Evolutionary conservation across 2,797 vertebrate genomes (phyloP), one percentile per base, ranked within the genome.

Genomic region (Novumbra hubbsi): DNA sequence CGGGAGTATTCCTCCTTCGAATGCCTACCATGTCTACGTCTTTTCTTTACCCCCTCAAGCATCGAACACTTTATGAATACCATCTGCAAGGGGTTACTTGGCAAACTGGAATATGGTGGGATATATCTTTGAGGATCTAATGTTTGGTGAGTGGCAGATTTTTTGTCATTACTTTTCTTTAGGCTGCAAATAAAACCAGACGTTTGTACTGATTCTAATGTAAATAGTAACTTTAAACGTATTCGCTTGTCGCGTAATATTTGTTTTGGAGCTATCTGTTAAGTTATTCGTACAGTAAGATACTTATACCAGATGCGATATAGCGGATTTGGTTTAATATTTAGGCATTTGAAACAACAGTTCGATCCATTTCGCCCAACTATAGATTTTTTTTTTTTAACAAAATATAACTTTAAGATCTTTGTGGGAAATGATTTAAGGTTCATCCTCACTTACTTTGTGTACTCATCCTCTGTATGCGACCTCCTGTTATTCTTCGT

Each of bases 21-120:
- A 80, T 85, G 88, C 72, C 68, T 75, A 73, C 71, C 66, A 76
- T 78, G 70, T 83, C 85, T 79, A 76, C 81, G 80, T 86, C 84
- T 86, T 50, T 76, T 72, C 77, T 79, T 81, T 65, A 48, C 80
- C 76, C 79, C 69, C 55, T 15, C 76, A 76, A 78, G 68, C 84
- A 76, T 76, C 79, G 82, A 81, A 49, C 76, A 78, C 81, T 78
- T 79, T 71, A 77, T 84, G 71, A 80, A 81, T 73, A 73, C 77
- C 78, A 71, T 87, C 78, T 84, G 77, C 79, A 60, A 71, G 9
- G 68, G 50, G 65, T 70, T 73, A 78, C 77, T 62, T 68, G 78
- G 64, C 70, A 8, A 15, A 70, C 68, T 60, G 14, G 68, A 77
- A 70, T 74, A 84, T 76, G 52, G 83, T 76, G 49, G 78, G 73